Evolutionary conservation across 2,113 vertebrate genomes (phyloP), one percentile per base, ranked within the genome.

Genomic region (Rhea pennata): DNA sequence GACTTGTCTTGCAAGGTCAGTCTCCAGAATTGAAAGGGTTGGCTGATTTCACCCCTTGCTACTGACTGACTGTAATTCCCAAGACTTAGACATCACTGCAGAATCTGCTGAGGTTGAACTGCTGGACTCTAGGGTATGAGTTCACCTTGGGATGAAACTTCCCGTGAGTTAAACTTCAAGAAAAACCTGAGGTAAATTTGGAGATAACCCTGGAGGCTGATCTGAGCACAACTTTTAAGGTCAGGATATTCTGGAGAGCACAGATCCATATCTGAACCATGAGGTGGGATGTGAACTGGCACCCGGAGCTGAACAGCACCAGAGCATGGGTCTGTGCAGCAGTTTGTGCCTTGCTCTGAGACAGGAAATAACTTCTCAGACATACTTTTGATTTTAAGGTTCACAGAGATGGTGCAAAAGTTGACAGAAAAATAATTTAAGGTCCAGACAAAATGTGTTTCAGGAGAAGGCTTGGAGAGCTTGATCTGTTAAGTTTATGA

Each of bases 31-130:
- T n/a, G 87, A 80, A 85, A 91, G 16, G 71, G 59, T 80, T 93
- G 94, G 46, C 81, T 90, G 91, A 90, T 89, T 85, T 91, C 77
- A 67, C 75, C 71, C 71, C 94, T 87, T 92, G 89, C 95, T 95
- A 76, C 95, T 74, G 82, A 58, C 33, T 91, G 81, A 62, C 64
- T 88, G 84, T 64, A 80, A 23, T 65, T 96, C 92, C 92, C 89
- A 39, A 51, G 53, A 3, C 70, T 75, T 50, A 53, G 88, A n/a
- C 42, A 39, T 84, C 77, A 64, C 29, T 3, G 7, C 73, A 44
- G 67, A 53, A 33, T 10, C 80, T 89, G 87, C 62, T 5, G 21
- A 91, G 54, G 40, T 87, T 0, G 0, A 12, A 77, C 71, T 91
- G 70, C 81, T 67, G 83, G 85, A 29, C 66, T n/a, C 23, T 5